Evolutionary conservation across 2,888 invertebrate species (phyloP).

Genomic region (Sinohyriopsis cumingii): DNA sequence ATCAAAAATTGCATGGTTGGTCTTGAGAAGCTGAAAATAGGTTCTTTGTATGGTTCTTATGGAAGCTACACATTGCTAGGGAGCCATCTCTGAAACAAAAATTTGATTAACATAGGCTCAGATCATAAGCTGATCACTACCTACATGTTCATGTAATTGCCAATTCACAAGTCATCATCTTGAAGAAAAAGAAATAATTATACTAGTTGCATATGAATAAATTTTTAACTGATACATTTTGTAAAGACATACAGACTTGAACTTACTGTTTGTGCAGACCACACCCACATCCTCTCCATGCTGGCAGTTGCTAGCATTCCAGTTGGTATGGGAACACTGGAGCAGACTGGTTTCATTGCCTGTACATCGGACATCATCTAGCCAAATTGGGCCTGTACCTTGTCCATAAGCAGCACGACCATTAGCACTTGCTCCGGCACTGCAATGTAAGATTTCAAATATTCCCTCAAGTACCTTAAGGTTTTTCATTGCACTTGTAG

Average conservation of each 20-base stretch:
- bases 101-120: too few species aligned
- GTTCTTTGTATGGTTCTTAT: too few species aligned
- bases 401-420: slow-evolving; percentile 10
- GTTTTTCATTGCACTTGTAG: background rate
- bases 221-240: too few species aligned
- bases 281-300: slow-evolving; percentile 37
- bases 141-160: too few species aligned
- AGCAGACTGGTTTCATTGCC: slow-evolving; percentile 22
- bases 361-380: slow-evolving; percentile 32
- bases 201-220: background rate
- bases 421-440: slow-evolving; percentile 9
- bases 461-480: background rate
- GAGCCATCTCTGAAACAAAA: too few species aligned
- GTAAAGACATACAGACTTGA: too few species aligned
- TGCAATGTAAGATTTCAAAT: slow-evolving; percentile 4
- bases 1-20: too few species aligned
- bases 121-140: too few species aligned
- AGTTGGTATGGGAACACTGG: slow-evolving; percentile 22
- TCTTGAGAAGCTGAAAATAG: too few species aligned
- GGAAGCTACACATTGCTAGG: too few species aligned
- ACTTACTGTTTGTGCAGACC: slow-evolving; percentile 14
- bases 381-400: slow-evolving; percentile 18
- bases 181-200: too few species aligned
- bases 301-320: slow-evolving; percentile 30
- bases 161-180: too few species aligned